Base-by-base conservation (phyloP, 2,113 vertebrate species). In the Rhagologus leucostigma region DNA sequence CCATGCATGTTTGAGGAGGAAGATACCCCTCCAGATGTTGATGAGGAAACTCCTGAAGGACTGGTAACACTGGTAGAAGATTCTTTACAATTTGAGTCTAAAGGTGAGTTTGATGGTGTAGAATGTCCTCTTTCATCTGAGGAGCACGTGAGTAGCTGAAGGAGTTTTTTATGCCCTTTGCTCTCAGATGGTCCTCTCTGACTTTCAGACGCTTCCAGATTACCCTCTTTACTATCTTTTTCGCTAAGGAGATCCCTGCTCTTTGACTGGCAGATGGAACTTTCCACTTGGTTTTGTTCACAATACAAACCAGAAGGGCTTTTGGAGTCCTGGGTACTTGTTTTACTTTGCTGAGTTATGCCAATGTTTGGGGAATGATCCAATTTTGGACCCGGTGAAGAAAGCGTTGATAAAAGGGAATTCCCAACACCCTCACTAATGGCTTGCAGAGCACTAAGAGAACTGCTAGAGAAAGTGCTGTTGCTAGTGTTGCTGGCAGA, bases 351-450 rank as follows among this genome's bases (percentile, higher is more conserved):
- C 60, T 98, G 99, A n/a, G 97, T 96, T 80, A 99, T 84, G 95
- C 97, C 98, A 96, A 99, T 96, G 77, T 98, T 99, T 47, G 99
- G 98, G 52, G 99, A 99, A 92, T 98, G 98, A 93, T 99, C 99
- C 20, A 99, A 53, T 92, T 99, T 99, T 95, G 99, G 98, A 53
- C 98, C 98, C 2, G 99, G 99, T 24, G 99, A 99, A 74, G 98
- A 99, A 90, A 99, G 98, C 0, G 99, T 98, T 21, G 99, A 99
- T 55, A 99, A 96, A 86, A 99, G 98, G 13, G 99, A 98, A 74
- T 99, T 99, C 59, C 99, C 99, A 75, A 99, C 99, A 6, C 99
- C 99, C 87, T 99, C 99, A 71, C 99, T 99, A 81, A 99, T 99
- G 91, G 99, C 99, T 97, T 99, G 99, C 68, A 99, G 98, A 88